Conservation (phyloP, 2,797 vertebrate species). For the Allobates femoralis region DNA sequence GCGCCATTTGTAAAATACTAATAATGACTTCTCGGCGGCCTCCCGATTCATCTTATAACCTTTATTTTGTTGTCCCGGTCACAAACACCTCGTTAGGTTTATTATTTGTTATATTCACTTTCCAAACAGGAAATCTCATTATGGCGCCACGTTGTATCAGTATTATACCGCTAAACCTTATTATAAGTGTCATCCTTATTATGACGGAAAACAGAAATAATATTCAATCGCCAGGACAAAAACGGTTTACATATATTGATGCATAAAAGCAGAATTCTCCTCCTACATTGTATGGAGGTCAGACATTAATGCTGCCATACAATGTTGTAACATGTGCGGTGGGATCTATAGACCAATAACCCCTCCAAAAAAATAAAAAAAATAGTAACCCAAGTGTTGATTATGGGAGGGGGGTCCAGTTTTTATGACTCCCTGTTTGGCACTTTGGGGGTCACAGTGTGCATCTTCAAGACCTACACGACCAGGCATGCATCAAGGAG, state of each 20-base stretch:
- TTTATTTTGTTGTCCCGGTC: slow-evolving; percentile 34
- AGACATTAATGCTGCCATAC: neutral
- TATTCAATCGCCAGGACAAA: neutral
- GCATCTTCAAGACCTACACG: no score
- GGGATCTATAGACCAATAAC: neutral
- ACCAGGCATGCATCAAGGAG: no score
- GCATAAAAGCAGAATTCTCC: neutral
- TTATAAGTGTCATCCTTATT: slow-evolving; percentile 41
- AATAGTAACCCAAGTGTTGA: no score
- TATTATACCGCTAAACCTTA: neutral
- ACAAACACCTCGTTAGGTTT: slow-evolving; percentile 57
- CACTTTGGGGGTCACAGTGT: no score
- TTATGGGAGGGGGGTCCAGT: no score
- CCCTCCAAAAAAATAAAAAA: no score
- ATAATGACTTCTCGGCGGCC: slow-evolving; percentile 53
- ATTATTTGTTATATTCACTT: slow-evolving; percentile 59
- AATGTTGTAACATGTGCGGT: neutral
- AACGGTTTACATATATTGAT: neutral
- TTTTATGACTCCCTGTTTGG: no score
- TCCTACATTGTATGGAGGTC: slow-evolving; percentile 5
- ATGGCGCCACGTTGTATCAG: slow-evolving; percentile 21
- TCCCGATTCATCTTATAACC: slow-evolving; percentile 55
- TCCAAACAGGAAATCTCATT: slow-evolving; percentile 8
- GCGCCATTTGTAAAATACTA: slow-evolving; percentile 54
- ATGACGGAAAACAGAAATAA: slow-evolving; percentile 15